Conservation (phyloP, 2,113 vertebrate genomes). For the Megaceryle torquata region DNA sequence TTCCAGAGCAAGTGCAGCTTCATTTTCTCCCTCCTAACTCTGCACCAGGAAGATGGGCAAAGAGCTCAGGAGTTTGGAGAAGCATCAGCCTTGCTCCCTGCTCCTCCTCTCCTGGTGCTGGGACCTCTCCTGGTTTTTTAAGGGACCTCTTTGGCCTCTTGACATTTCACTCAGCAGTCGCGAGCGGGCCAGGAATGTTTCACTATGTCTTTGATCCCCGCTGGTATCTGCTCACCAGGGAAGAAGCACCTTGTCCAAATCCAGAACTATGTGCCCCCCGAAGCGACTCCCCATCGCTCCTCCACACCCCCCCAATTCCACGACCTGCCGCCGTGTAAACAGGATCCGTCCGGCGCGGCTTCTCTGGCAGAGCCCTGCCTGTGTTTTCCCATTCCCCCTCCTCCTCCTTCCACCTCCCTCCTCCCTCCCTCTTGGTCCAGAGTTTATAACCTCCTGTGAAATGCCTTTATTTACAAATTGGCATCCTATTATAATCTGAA, state of each 20-base stretch:
- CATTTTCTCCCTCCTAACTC: not conserved
- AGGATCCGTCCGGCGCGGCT: not conserved
- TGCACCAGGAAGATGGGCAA: not conserved
- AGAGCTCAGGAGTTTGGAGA: not conserved
- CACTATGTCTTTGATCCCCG: conserved; percentile 43
- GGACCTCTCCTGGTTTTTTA: not conserved
- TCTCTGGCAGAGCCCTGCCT: not conserved
- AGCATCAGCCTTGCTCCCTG: not conserved
- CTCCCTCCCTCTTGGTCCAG: not conserved
- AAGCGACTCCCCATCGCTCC: not conserved
- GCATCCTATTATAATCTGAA: conserved; percentile 62
- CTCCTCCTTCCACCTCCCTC: not conserved
- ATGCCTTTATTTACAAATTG: conserved; percentile 61
- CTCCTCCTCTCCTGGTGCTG: not conserved
- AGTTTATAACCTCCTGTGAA: conserved; percentile 55
- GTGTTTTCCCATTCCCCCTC: not conserved
- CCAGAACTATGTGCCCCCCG: not conserved
- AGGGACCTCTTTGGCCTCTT: not conserved
- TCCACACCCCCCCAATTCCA: no score
- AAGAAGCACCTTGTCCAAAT: conserved; percentile 34
- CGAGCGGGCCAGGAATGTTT: conserved; percentile 31
- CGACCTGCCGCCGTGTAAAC: not conserved
- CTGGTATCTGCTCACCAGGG: conserved; percentile 18
- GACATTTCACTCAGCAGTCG: conserved; percentile 33
- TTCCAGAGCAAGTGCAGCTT: not conserved